These are phyloP conservation scores for Motacilla alba DNA, from an alignment of 2,113 vertebrate genomes.

Conservation along the genomic window DNA sequence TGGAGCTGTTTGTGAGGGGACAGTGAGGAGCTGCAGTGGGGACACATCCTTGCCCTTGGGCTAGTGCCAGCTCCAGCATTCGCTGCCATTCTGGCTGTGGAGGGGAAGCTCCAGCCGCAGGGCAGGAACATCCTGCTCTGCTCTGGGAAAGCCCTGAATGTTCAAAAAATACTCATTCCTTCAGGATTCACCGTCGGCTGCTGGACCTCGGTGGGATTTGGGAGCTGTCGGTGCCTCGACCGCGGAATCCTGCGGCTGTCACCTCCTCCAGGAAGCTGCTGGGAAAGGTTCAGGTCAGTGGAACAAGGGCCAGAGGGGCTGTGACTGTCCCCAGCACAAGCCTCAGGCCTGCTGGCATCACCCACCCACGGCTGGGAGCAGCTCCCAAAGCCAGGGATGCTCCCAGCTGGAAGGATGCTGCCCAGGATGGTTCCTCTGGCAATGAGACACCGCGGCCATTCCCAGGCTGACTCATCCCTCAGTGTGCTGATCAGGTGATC, in stretches of 20 bases:
- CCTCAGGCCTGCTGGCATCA: neutral
- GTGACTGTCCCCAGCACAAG: neutral
- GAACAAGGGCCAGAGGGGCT: neutral
- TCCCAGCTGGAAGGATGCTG: neutral
- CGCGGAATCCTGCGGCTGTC: conserved; percentile 61
- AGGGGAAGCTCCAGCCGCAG: neutral
- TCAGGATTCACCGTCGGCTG: conserved; percentile 62
- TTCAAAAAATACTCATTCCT: neutral
- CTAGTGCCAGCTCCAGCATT: neutral
- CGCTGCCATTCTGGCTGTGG: neutral
- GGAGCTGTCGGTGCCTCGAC: conserved; percentile 51
- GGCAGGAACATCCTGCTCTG: neutral
- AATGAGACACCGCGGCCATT: neutral
- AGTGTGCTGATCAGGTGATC: neutral
- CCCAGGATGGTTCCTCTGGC: neutral
- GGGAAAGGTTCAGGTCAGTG: neutral
- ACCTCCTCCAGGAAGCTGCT: conserved; percentile 82
- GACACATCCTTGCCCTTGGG: rapidly evolving
- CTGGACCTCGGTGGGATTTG: conserved; percentile 10
- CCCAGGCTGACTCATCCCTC: conserved; percentile 17
- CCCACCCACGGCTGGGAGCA: neutral
- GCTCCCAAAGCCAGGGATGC: neutral
- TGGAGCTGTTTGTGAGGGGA: neutral
- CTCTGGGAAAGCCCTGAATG: neutral
- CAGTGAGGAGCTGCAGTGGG: neutral